Percentiles rank a stretch among this genome's conserved stretches.
These are phyloP conservation scores for Julus scandinavius DNA, from an alignment of 2,888 invertebrate genomes.

Conservation along the genomic window DNA sequence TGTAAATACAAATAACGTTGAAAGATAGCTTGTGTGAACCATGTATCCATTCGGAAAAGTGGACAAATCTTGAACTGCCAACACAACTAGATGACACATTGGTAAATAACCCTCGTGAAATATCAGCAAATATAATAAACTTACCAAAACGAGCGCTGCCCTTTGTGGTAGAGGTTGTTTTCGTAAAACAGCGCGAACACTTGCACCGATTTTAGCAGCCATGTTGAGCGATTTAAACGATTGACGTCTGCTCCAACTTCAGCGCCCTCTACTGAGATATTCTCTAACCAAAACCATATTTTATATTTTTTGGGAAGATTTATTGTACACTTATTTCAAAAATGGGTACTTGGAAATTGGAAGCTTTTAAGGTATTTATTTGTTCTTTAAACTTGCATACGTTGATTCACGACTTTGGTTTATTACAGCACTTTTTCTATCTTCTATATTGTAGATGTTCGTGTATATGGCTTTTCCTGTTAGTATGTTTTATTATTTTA, in stretches of 20 bases:
- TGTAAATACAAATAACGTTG: no score
- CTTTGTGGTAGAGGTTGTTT: constrained; percentile 81
- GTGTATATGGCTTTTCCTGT: constrained; percentile 54
- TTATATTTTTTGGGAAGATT: neutral
- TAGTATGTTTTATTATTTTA: constrained; percentile 51
- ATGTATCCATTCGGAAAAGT: no score
- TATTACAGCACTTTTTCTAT: neutral
- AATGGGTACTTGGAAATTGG: constrained; percentile 54
- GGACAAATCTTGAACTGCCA: neutral
- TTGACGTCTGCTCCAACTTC: constrained; percentile 15
- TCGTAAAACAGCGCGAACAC: constrained; percentile 86
- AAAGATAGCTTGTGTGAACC: no score
- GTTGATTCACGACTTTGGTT: neutral
- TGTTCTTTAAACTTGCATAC: neutral
- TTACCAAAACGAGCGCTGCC: constrained; percentile 82
- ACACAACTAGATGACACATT: neutral
- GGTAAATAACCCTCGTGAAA: neutral
- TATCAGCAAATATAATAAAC: constrained; percentile 59
- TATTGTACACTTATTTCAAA: neutral
- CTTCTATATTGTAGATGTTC: constrained; percentile 21
- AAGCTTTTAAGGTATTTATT: constrained; percentile 52
- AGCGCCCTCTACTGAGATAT: neutral
- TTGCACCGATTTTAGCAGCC: constrained; percentile 73
- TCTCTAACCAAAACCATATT: neutral
- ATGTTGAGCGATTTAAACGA: neutral